These are phyloP conservation scores for Leptinotarsa tumamoca DNA, from an alignment of 2,888 invertebrate genomes.

Conservation along the genomic window DNA sequence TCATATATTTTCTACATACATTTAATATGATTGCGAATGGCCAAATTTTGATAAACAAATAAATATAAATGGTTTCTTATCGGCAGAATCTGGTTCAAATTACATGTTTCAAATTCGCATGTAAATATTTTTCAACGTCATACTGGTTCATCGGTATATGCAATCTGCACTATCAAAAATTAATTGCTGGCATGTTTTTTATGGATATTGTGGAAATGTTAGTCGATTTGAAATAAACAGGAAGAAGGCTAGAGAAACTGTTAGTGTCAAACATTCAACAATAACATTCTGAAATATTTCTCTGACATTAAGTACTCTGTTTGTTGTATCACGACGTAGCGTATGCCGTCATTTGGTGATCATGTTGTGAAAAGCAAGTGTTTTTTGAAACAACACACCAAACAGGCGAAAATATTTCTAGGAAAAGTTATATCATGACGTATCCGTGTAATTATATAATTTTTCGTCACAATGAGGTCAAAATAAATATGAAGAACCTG, in stretches of 20 bases:
- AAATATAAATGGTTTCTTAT: too few species aligned
- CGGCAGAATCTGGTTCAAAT: too few species aligned
- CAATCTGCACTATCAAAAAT: slow-evolving; percentile 4
- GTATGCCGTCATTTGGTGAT: slow-evolving; percentile 1
- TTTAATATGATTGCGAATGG: too few species aligned
- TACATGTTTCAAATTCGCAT: too few species aligned
- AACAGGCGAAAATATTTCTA: background rate
- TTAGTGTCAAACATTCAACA: slow-evolving; percentile 4
- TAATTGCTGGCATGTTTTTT: background rate
- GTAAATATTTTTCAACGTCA: background rate
- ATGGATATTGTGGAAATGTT: background rate
- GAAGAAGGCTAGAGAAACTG: background rate
- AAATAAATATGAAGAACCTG: background rate
- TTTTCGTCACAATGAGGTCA: background rate
- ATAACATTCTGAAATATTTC: slow-evolving; percentile 8
- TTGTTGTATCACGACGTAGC: background rate
- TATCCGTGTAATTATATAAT: background rate
- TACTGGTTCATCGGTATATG: background rate
- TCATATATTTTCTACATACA: too few species aligned
- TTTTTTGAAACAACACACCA: background rate
- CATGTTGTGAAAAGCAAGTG: background rate
- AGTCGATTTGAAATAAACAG: slow-evolving; percentile 4
- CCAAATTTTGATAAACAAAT: too few species aligned
- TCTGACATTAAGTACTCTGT: background rate
- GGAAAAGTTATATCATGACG: slow-evolving; percentile 3